A percentile compares a stretch with the other conserved stretches of the same genome.
Conservation (phyloP, 2,113 vertebrate species). For the western clawed frog (Xenopus tropicalis) region DNA sequence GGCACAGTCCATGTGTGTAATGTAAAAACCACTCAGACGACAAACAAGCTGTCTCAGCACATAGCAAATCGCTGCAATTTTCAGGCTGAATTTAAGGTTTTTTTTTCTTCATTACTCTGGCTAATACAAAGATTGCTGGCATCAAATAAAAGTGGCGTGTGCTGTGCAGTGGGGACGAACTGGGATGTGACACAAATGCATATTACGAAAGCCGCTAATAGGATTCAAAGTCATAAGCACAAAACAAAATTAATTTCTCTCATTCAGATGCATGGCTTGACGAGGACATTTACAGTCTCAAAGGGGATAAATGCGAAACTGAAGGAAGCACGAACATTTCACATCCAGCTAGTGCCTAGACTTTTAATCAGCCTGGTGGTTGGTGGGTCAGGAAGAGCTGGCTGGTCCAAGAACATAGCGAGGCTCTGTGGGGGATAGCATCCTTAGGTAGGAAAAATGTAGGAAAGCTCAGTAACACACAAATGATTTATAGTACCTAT, state of each 20-base stretch:
- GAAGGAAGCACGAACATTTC: conserved; percentile 44
- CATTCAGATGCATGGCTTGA: conserved; percentile 39
- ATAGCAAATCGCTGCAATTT: conserved; percentile 38
- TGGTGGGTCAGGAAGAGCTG: conserved; percentile 21
- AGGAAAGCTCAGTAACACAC: no score
- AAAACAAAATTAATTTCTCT: conserved; percentile 49
- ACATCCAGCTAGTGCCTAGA: conserved; percentile 38
- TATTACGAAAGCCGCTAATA: conserved; percentile 37
- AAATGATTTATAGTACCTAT: no score
- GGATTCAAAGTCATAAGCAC: conserved; percentile 46
- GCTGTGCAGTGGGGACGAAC: background rate
- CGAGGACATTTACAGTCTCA: conserved; percentile 35
- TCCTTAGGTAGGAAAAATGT: no score
- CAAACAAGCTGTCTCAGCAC: conserved; percentile 38
- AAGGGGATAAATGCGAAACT: conserved; percentile 43
- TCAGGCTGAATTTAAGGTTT: conserved; percentile 21
- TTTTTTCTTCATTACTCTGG: conserved; percentile 35
- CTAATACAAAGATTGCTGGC: conserved; percentile 32
- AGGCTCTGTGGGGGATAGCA: no score
- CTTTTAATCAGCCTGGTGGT: conserved; percentile 47
- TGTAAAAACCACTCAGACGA: conserved; percentile 41
- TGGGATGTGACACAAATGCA: conserved; percentile 41
- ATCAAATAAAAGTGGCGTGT: conserved; percentile 16
- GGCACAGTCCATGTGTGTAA: conserved; percentile 45
- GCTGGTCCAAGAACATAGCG: no score